Conservation (phyloP, 2,888 invertebrate genomes). For the Apotomis turbidana region DNA sequence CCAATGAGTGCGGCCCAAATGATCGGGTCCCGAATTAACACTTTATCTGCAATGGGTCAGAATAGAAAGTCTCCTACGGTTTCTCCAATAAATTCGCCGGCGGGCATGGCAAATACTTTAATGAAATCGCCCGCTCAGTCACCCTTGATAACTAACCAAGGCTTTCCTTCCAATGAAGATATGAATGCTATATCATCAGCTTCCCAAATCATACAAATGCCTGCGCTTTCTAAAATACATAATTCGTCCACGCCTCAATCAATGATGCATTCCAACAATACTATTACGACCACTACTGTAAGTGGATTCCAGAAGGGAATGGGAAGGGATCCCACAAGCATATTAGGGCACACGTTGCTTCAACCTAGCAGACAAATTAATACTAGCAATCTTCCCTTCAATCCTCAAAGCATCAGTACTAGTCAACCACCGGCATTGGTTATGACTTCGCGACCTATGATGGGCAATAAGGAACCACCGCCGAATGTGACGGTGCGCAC, state of each 20-base stretch:
- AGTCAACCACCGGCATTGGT: constrained; percentile 81
- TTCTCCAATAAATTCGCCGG: constrained; percentile 76
- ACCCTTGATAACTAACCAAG: constrained; percentile 68
- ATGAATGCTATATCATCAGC: constrained; percentile 58
- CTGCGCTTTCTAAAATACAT: constrained; percentile 77
- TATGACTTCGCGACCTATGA: constrained; percentile 77
- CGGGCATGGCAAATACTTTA: constrained; percentile 64
- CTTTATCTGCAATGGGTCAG: constrained; percentile 69
- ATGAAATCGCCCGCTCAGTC: constrained; percentile 77
- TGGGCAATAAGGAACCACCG: constrained; percentile 70
- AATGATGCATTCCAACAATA: constrained; percentile 71
- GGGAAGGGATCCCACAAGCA: constrained; percentile 80
- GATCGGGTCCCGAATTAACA: constrained; percentile 71
- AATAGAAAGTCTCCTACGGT: constrained; percentile 76
- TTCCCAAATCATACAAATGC: constrained; percentile 81
- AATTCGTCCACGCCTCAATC: constrained; percentile 61
- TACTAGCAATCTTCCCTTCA: constrained; percentile 67
- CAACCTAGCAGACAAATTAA: constrained; percentile 75
- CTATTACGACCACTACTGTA: constrained; percentile 71
- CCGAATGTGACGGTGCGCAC: constrained; percentile 77
- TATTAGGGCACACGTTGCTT: constrained; percentile 76
- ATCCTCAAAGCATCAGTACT: constrained; percentile 75
- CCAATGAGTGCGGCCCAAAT: constrained; percentile 73
- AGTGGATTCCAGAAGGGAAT: constrained; percentile 69
- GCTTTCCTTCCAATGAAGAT: constrained; percentile 64